Conservation (phyloP, 2,888 invertebrate species). For the Falcaria lacertinaria region DNA sequence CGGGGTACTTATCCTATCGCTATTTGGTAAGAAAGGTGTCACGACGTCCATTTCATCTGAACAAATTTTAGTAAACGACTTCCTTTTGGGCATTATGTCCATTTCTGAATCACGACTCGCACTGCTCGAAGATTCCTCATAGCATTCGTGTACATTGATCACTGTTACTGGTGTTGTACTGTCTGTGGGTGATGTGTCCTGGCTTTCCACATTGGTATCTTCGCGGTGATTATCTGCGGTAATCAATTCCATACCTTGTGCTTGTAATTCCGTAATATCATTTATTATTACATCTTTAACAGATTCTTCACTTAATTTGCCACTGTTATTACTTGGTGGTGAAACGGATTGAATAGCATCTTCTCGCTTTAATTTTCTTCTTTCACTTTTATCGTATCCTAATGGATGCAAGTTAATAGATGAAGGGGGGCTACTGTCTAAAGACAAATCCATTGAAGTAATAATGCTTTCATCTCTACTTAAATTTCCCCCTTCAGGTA, state of each 20-base stretch:
- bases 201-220: conserved; percentile 20
- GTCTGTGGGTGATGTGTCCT: conserved; percentile 28
- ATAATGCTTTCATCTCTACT: conserved; percentile 67
- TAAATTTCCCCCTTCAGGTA: conserved; percentile 59
- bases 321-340: conserved; percentile 69
- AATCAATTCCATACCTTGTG: conserved; percentile 14
- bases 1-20: conserved; percentile 18
- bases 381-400: conserved; percentile 63
- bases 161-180: conserved; percentile 32
- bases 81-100: conserved; percentile 14
- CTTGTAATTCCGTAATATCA: conserved; percentile 19
- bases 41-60: conserved; percentile 67
- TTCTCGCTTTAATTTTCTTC: conserved; percentile 69
- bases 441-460: conserved; percentile 63
- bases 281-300: conserved; percentile 42
- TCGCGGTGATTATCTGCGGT: conserved; percentile 10
- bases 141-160: conserved; percentile 19
- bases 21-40: conserved; percentile 40
- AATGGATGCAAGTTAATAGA: conserved; percentile 64
- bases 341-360: conserved; percentile 74
- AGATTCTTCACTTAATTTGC: conserved; percentile 70
- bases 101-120: conserved; percentile 16
- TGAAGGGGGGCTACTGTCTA: conserved; percentile 64
- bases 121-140: conserved; percentile 22
- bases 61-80: conserved; percentile 29